Percentiles rank a stretch among this genome's conserved stretches.
Conservation (phyloP, 2,113 vertebrate species). For the Macquaria australasica region DNA sequence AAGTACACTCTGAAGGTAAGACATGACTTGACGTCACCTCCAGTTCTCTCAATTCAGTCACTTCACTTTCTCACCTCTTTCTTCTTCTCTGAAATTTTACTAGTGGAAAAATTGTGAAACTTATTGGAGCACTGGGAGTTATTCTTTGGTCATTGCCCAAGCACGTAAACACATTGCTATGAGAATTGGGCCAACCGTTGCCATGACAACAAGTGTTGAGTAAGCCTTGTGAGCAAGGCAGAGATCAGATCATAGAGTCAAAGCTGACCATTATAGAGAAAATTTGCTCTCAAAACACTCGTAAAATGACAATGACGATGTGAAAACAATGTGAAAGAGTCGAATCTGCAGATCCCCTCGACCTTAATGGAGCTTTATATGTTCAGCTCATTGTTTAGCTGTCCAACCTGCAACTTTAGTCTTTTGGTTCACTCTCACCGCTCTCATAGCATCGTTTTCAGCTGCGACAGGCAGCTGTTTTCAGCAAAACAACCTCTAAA, state of each 20-base stretch:
- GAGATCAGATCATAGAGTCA: constrained; percentile 41
- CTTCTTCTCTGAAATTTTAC: neutral
- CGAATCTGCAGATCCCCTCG: neutral
- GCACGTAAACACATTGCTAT: constrained; percentile 54
- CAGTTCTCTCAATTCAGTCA: constrained; percentile 1
- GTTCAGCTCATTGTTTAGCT: neutral
- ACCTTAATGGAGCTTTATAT: neutral
- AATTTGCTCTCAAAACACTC: neutral
- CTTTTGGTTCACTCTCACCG: neutral
- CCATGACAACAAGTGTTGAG: constrained; percentile 55
- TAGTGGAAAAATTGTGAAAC: neutral
- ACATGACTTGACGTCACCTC: neutral
- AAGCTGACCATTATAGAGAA: neutral
- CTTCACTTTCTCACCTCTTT: constrained; percentile 13
- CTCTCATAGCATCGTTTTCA: neutral
- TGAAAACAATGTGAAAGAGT: neutral
- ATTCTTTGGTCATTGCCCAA: constrained; percentile 56
- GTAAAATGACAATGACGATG: neutral
- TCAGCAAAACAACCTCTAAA: neutral
- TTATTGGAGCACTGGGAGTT: constrained; percentile 31
- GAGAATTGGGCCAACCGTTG: constrained; percentile 52
- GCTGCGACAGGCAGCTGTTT: neutral
- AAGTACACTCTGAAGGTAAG: constrained; percentile 96
- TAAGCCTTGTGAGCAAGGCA: constrained; percentile 45
- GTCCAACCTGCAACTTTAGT: neutral